Base-by-base conservation (phyloP, 2,113 vertebrate genomes). In the Nicator chloris region DNA sequence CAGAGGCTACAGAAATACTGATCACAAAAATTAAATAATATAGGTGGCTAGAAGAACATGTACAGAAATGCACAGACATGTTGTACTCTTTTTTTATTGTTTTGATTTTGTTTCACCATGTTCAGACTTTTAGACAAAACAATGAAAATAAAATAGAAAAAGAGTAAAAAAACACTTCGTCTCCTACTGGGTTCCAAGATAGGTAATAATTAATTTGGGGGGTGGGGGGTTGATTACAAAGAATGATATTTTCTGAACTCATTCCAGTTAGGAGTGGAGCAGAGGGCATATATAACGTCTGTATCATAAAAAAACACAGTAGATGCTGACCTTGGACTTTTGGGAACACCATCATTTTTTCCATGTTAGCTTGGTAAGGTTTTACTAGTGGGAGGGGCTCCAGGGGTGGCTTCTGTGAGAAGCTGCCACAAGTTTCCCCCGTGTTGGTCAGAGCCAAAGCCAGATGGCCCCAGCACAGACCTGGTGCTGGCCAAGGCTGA, bases 131-230 rank as follows among this genome's bases (percentile, higher is more conserved):
- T 44, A 80, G 39, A 31, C 6, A 79, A 59, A 75, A 47, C 4
- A 51, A 31, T 1, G 4, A 64, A 35, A 87, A 50, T 56, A 68
- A 50, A 79, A 75, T 11, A 31, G 2, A 27, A 42, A 61, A 44
- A n/a, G 5, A 0, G 2, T 6, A 63, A 78, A 81, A 47, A 47
- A 24, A 6, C 0, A 13, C 12, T 69, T 72, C 2, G 27, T 53
- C 3, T 78, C 21, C 78, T 61, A 30, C 6, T n/a, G 6, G 30
- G 7, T 84, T 87, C 28, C 42, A 50, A 15, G 31, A 64, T 3
- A 40, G 7, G 19, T 37, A 81, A 39, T 26, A 35, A 70, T 21
- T 31, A 7, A 15, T 40, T 42, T 10, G n/a, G n/a, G n/a, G n/a
- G n/a, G n/a, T n/a, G n/a, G n/a, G n/a, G n/a, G n/a, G n/a, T n/a